These are phyloP conservation scores for Smittia sp. DNA, from an alignment of 2,888 invertebrate genomes.

Conservation along the genomic window DNA sequence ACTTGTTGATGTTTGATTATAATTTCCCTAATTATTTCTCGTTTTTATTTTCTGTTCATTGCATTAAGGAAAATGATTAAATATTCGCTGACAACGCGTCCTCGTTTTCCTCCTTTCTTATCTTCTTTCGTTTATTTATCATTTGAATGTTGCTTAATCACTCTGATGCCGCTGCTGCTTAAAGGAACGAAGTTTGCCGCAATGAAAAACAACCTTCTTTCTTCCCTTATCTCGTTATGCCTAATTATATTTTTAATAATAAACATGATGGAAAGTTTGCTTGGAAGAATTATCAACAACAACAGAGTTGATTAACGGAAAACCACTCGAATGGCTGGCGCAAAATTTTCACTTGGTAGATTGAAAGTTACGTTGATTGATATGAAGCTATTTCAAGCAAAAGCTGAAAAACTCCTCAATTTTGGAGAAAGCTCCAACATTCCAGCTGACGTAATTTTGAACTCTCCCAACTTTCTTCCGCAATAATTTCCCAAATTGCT, in stretches of 20 bases:
- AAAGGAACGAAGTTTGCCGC: conserved; percentile 6
- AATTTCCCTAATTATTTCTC: conserved; percentile 11
- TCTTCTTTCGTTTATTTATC: conserved; percentile 6
- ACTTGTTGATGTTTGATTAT: conserved; percentile 38
- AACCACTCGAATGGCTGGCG: neutral
- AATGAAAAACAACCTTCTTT: conserved; percentile 15
- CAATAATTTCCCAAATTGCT: neutral
- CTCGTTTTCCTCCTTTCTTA: neutral
- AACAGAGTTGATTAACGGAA: neutral
- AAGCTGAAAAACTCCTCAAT: too few relatives aligned
- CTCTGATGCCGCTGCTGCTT: conserved; percentile 18
- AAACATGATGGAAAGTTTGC: conserved; percentile 16
- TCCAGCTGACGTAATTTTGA: neutral
- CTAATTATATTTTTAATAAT: conserved; percentile 16
- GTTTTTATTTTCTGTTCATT: conserved; percentile 18
- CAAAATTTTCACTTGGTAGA: too few relatives aligned
- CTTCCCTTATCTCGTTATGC: conserved; percentile 13
- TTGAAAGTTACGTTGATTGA: too few relatives aligned
- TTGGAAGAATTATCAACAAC: neutral
- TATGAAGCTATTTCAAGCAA: too few relatives aligned
- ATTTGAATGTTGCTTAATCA: conserved; percentile 27
- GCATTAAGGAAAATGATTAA: conserved; percentile 12
- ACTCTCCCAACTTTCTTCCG: neutral
- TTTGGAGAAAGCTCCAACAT: too few relatives aligned
- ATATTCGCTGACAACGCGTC: neutral